These are phyloP conservation scores for Leucophora obtusa DNA, from an alignment of 2,888 invertebrate species.

Conservation along the genomic window DNA sequence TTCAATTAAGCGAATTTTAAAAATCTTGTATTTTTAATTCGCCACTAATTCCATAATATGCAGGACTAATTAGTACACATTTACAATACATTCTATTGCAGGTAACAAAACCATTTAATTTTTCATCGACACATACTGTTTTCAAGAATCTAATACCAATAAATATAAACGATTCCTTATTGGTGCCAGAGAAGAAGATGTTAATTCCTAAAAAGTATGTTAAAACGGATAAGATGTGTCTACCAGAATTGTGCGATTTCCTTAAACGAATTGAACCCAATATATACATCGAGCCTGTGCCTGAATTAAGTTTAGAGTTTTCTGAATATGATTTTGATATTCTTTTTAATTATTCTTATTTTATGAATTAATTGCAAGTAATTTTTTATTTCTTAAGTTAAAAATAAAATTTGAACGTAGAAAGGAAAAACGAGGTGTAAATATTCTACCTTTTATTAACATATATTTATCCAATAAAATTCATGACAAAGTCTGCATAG, in stretches of 20 bases:
- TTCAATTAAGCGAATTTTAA: too few relatives aligned
- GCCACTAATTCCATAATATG: too few relatives aligned
- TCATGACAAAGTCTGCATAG: constrained; percentile 99
- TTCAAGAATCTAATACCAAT: constrained; percentile 31
- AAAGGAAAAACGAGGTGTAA: too few relatives aligned
- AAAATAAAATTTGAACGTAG: too few relatives aligned
- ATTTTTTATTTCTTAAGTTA: too few relatives aligned
- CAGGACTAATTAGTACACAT: too few relatives aligned
- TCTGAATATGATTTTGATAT: constrained; percentile 25
- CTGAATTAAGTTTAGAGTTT: background rate
- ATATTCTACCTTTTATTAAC: too few relatives aligned
- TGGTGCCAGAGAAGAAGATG: constrained; percentile 18
- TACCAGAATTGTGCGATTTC: constrained; percentile 33
- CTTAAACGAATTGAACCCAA: background rate
- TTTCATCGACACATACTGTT: constrained; percentile 21
- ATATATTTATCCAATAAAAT: constrained; percentile 98
- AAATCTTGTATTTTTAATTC: too few relatives aligned
- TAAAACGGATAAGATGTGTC: background rate
- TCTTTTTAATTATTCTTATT: background rate
- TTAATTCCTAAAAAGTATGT: constrained; percentile 21
- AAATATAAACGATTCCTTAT: constrained; percentile 42
- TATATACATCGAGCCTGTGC: constrained; percentile 1
- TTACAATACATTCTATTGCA: background rate
- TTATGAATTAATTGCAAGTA: background rate
- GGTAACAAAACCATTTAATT: constrained; percentile 30